These are phyloP conservation scores for Dromiciops gliroides DNA, from an alignment of 2,113 vertebrate genomes.

Conservation along the genomic window DNA sequence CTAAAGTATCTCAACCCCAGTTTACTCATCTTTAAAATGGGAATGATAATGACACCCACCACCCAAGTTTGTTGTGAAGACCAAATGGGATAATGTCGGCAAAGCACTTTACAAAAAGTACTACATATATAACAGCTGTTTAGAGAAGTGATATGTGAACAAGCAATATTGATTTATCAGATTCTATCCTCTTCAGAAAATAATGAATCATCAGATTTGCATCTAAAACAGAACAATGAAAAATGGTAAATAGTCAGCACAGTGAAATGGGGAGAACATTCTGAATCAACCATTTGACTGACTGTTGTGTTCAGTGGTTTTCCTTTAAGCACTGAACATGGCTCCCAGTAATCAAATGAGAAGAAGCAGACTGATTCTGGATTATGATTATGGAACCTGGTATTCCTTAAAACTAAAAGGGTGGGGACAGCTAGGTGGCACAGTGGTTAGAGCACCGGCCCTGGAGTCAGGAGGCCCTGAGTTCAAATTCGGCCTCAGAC, in stretches of 20 bases:
- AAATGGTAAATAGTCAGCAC: not conserved
- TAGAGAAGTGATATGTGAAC: not conserved
- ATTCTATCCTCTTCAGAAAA: not conserved
- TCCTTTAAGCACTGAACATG: conserved; percentile 32
- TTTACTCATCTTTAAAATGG: not conserved
- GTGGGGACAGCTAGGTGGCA: too few species aligned
- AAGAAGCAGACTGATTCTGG: conserved; percentile 37
- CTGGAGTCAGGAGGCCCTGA: too few species aligned
- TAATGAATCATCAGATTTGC: not conserved
- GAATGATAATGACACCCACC: not conserved
- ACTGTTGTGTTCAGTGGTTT: not conserved
- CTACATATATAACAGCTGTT: not conserved
- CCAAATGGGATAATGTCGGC: not conserved
- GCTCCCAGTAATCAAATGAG: conserved; percentile 29
- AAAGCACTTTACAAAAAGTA: not conserved
- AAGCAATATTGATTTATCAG: not conserved
- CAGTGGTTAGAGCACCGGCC: too few species aligned
- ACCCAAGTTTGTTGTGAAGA: not conserved
- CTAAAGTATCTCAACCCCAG: not conserved
- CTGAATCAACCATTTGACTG: conserved; percentile 22
- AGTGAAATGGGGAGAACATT: not conserved
- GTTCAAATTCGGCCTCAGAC: too few species aligned
- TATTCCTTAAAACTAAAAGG: conserved; percentile 26
- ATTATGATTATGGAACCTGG: conserved; percentile 32
- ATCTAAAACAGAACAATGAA: not conserved